Base-by-base conservation (phyloP, 2,113 vertebrate species). In the Poeciliopsis retropinna region DNA sequence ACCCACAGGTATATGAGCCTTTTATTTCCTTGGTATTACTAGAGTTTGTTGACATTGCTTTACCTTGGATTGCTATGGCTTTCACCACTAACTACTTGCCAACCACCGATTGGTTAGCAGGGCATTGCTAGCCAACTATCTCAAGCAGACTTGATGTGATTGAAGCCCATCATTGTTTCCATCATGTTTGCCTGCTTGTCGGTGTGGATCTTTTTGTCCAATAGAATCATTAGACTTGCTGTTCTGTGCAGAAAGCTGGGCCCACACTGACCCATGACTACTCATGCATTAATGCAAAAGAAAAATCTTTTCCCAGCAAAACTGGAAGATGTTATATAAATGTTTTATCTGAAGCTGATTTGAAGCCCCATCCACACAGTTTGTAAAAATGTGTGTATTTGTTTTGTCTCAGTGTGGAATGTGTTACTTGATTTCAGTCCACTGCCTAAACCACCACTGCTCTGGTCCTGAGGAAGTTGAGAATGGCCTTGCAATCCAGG, bases 1-100 rank as follows among this genome's bases (percentile, higher is more conserved):
- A 62, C 76, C 71, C 62, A 82, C 79, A 41, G 29, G 5, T 62
- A 57, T 25, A n/a, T 57, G 51, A n/a, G 51, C 25, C 19, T 25
- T 54, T 57, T 57, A 57, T 57, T 57, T 57, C 25, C 3, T 25
- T 10, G 25, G 51, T 57, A 54, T 57, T 57, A 57, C 51, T n/a
- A n/a, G 51, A 57, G 10, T 57, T 25, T 57, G 0, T 57, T 10
- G 51, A n/a, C 2, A 25, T 57, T 57, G 51, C 22, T 19, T 47
- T 47, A 17, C 44, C 19, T 47, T 17, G 14, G 15, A 19, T 47
- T 17, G 44, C 44, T 17, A 6, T 47, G 44, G 1, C 44, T 47
- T 17, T 47, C 44, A 47, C 44, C 15, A 47, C 44, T 47, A 47
- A 47, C 44, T 19, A 47, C 44, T 17, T 25, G 22, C 9, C 51